Evolutionary conservation across 2,797 vertebrate genomes (phyloP).

Genomic region (Alauda arvensis): DNA sequence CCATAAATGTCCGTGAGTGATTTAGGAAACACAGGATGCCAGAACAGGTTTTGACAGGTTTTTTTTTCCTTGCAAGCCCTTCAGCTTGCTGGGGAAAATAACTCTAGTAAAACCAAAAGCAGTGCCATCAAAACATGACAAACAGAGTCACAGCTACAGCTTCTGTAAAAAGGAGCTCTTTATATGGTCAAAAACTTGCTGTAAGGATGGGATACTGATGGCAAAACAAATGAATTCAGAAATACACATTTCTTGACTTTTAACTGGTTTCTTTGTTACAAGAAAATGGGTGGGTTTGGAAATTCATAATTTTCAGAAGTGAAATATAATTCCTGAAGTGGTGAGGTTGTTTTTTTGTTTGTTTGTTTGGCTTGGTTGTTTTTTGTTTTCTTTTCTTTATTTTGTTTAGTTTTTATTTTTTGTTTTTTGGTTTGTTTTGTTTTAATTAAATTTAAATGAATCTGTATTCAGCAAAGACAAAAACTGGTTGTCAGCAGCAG

Average conservation of each 20-base stretch:
- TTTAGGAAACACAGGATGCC: constrained; percentile 29
- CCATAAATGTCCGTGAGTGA: constrained; percentile 46
- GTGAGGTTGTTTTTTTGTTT: not conserved
- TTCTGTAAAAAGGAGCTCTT: not conserved
- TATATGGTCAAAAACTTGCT: not conserved
- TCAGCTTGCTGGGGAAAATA: not conserved
- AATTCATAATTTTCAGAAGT: constrained; percentile 21
- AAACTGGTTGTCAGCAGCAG: constrained; percentile 30
- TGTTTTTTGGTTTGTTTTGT: not conserved
- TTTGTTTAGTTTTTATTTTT: not conserved
- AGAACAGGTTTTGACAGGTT: not conserved
- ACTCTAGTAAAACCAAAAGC: not conserved
- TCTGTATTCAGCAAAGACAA: not conserved
- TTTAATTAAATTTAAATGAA: constrained; percentile 22
- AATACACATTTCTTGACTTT: constrained; percentile 13
- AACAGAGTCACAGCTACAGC: not conserved
- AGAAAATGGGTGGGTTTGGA: not conserved
- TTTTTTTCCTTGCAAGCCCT: not conserved
- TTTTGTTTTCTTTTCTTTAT: not conserved
- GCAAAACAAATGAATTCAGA: constrained; percentile 47
- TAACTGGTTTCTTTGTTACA: not conserved
- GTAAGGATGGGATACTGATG: not conserved
- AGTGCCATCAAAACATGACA: not conserved
- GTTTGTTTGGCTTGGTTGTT: not conserved
- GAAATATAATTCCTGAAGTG: constrained; percentile 32